Evolutionary conservation across 2,113 vertebrate genomes (phyloP).

Genomic region (Pholis gunnellus): DNA sequence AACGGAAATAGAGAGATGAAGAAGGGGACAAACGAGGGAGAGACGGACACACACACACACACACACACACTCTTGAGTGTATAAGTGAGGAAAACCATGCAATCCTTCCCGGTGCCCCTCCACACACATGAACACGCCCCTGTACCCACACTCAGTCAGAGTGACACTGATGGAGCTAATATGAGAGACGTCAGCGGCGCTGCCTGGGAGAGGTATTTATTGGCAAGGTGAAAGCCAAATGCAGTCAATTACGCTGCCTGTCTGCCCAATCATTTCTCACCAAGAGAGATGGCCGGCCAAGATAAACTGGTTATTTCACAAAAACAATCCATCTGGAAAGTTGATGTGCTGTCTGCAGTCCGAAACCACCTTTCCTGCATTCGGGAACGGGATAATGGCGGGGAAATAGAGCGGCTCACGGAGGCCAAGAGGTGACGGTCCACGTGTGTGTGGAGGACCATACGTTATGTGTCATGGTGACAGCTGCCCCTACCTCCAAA

Average conservation of each 20-base stretch:
- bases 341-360: slow-evolving; percentile 65
- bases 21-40: background rate
- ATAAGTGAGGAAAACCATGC: slow-evolving; percentile 29
- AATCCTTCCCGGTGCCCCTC: slow-evolving; percentile 18
- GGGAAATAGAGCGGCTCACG: slow-evolving; percentile 43
- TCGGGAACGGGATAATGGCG: slow-evolving; percentile 60
- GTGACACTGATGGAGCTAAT: slow-evolving; percentile 73
- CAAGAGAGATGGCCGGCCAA: slow-evolving; percentile 74
- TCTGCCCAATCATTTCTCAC: slow-evolving; percentile 81
- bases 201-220: slow-evolving; percentile 72
- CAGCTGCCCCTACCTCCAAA: slow-evolving; percentile 2
- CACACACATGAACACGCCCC: slow-evolving; percentile 31
- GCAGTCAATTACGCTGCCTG: slow-evolving; percentile 81
- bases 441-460: slow-evolving; percentile 11
- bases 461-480: slow-evolving; percentile 11
- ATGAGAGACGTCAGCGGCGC: slow-evolving; percentile 57
- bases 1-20: background rate
- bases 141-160: slow-evolving; percentile 53
- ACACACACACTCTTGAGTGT: background rate
- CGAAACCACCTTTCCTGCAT: slow-evolving; percentile 53
- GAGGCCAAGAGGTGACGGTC: slow-evolving; percentile 24
- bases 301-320: slow-evolving; percentile 82
- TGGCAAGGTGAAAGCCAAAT: slow-evolving; percentile 82
- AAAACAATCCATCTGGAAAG: slow-evolving; percentile 81
- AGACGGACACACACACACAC: background rate